phyloP scores from a whole-genome alignment of 1,140 invertebrate species.

The Sarcophaga peregrina region DNA sequence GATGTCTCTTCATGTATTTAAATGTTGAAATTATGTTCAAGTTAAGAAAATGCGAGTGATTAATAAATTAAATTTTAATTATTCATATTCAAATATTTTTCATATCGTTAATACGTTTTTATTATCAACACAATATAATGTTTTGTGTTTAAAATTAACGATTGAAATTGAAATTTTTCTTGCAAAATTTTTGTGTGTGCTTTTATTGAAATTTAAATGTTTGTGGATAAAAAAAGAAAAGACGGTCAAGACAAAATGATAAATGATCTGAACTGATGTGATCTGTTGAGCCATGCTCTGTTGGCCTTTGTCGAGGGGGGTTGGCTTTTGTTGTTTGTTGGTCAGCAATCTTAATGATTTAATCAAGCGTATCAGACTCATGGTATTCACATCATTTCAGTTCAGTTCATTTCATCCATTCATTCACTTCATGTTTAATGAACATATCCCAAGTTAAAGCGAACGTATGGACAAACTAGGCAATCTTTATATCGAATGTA shows the following conservation, averaged over 20 bases:
- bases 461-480: background rate
- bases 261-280: background rate
- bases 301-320: background rate
- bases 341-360: conserved; percentile 10
- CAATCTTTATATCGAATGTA: too few relatives aligned
- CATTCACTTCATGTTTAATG: conserved; percentile 1
- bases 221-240: background rate
- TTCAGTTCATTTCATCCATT: background rate
- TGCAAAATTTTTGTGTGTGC: background rate
- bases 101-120: too few relatives aligned
- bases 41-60: too few relatives aligned
- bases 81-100: too few relatives aligned
- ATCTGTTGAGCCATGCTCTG: background rate
- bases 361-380: conserved; percentile 19
- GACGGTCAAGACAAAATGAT: background rate
- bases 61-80: too few relatives aligned
- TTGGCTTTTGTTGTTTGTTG: background rate
- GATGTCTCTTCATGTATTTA: too few relatives aligned
- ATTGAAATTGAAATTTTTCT: background rate
- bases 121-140: too few relatives aligned
- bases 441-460: background rate
- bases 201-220: background rate
- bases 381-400: conserved; percentile 1
- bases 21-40: too few relatives aligned
- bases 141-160: too few relatives aligned